Percentiles rank a stretch among this genome's conserved stretches.
Evolutionary conservation across 2,797 vertebrate genomes (phyloP).

Genomic region (Gadopsis bispinosus): DNA sequence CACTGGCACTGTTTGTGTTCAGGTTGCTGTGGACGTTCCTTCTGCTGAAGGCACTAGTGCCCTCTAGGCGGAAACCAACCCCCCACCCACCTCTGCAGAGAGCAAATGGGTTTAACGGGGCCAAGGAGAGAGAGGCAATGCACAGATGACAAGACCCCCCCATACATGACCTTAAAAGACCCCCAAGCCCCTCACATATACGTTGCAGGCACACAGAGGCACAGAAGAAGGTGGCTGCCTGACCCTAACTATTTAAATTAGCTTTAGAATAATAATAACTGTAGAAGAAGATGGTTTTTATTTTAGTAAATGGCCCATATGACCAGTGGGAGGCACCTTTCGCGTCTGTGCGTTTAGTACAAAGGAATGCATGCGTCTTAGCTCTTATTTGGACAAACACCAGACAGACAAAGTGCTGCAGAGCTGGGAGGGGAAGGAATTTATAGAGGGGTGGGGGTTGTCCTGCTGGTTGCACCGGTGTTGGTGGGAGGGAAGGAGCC

Average conservation of each 20-base stretch:
- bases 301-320: background rate
- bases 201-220: conserved; percentile 33
- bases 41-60: conserved; percentile 69
- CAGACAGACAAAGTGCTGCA: conserved; percentile 68
- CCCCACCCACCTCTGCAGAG: conserved; percentile 48
- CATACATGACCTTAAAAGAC: conserved; percentile 70
- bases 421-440: conserved; percentile 81
- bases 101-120: conserved; percentile 53
- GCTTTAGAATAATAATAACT: too few relatives aligned
- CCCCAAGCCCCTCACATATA: conserved; percentile 37
- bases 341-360: conserved; percentile 7
- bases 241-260: conserved; percentile 13
- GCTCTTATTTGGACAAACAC: conserved; percentile 62
- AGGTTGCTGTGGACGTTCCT: conserved; percentile 47
- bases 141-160: conserved; percentile 39
- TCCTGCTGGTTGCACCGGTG: conserved; percentile 67
- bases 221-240: background rate
- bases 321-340: background rate
- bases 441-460: conserved; percentile 82
- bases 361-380: conserved; percentile 34
- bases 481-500: conserved; percentile 73
- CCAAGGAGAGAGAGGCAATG: conserved; percentile 14
- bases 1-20: conserved; percentile 16
- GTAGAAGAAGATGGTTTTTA: background rate
- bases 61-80: conserved; percentile 77